Percentiles rank a stretch among this genome's conserved stretches.
Evolutionary conservation across 2,113 vertebrate genomes (phyloP).

Genomic region (Carassius auratus): DNA sequence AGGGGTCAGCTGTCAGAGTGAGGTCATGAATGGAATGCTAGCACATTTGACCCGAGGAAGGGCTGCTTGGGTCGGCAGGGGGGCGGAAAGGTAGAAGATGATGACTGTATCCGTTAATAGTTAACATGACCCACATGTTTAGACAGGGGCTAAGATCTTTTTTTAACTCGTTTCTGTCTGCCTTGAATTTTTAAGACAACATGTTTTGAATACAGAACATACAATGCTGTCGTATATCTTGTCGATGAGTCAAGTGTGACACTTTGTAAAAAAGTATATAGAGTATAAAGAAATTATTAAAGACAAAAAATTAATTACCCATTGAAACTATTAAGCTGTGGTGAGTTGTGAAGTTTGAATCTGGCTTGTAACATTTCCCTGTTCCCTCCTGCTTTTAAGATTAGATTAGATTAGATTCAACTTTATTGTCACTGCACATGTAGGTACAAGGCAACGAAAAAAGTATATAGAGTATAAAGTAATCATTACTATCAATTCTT

Average conservation of each 20-base stretch:
- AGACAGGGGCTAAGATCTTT: slow-evolving; percentile 6
- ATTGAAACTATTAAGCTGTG: neutral
- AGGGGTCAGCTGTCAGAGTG: slow-evolving; percentile 79
- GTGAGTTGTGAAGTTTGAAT: neutral
- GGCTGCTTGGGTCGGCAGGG: slow-evolving; percentile 9
- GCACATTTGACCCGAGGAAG: slow-evolving; percentile 61
- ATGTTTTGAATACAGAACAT: slow-evolving; percentile 12
- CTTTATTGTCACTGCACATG: no score
- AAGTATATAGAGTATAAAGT: no score
- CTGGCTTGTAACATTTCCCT: neutral
- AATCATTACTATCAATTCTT: neutral
- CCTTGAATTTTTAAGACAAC: neutral
- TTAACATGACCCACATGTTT: slow-evolving; percentile 41
- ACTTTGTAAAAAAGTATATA: neutral
- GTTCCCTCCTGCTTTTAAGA: no score
- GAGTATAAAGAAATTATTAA: neutral
- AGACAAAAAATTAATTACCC: neutral
- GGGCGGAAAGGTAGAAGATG: neutral
- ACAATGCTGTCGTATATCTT: neutral
- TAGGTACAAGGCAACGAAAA: no score
- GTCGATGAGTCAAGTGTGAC: neutral
- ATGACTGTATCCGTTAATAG: slow-evolving; percentile 47
- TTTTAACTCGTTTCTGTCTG: neutral
- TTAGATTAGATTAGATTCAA: no score
- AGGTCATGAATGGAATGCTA: slow-evolving; percentile 73